These are phyloP conservation scores for Mustela lutreola DNA, from an alignment of 2,113 vertebrate genomes.

Conservation along the genomic window DNA sequence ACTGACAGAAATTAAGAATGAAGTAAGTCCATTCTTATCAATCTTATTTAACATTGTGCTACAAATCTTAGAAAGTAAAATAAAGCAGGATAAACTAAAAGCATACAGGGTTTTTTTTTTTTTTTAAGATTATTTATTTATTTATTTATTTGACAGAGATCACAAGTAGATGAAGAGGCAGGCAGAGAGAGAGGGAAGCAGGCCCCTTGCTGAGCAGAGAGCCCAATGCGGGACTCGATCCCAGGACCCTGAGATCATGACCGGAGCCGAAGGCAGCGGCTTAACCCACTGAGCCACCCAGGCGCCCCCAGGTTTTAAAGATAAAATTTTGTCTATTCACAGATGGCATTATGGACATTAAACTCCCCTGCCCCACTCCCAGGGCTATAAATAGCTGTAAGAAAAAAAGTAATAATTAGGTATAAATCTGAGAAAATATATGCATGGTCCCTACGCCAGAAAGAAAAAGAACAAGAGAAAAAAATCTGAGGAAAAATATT, in stretches of 20 bases:
- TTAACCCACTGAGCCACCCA: no score
- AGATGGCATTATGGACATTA: not conserved
- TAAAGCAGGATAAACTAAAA: constrained; percentile 16
- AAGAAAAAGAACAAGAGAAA: not conserved
- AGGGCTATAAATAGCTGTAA: not conserved
- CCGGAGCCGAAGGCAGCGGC: no score
- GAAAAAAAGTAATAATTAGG: not conserved
- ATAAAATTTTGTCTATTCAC: not conserved
- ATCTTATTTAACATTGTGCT: not conserved
- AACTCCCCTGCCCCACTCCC: not conserved
- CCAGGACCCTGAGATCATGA: no score
- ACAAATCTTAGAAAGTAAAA: not conserved
- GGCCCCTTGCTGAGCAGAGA: no score
- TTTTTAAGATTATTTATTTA: not conserved
- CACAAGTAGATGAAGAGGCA: no score
- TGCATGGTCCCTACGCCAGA: not conserved
- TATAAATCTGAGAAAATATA: not conserved
- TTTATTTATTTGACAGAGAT: no score
- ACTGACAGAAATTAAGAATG: not conserved
- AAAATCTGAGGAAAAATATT: not conserved
- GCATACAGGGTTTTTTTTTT: not conserved
- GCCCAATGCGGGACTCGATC: no score
- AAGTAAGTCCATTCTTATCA: not conserved
- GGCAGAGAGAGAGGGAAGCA: no score
- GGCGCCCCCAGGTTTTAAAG: not conserved